These are phyloP conservation scores for Nylanderia fulva DNA, from an alignment of 1,140 invertebrate genomes.

Conservation along the genomic window DNA sequence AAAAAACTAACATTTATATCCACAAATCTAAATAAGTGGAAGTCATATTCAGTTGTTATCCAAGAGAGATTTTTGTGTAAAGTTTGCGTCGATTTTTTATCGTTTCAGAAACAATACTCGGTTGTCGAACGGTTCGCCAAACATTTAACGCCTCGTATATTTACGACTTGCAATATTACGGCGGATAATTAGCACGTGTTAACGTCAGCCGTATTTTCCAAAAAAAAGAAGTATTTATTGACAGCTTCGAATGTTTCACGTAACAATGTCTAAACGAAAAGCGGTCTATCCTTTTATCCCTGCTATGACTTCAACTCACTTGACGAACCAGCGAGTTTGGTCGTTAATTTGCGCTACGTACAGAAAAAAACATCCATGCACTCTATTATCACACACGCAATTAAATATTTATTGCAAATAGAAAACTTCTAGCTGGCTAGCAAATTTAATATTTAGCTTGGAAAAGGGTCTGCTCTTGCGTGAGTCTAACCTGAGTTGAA, in stretches of 20 bases:
- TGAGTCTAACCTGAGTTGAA: constrained; percentile 83
- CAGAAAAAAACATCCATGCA: constrained; percentile 26
- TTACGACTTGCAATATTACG: constrained; percentile 33
- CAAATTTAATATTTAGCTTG: constrained; percentile 69
- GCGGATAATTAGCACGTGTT: constrained; percentile 49
- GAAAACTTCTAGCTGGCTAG: constrained; percentile 63
- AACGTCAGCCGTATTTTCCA: constrained; percentile 40
- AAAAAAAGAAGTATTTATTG: constrained; percentile 17
- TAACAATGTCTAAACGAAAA: constrained; percentile 36
- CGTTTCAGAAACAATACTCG: not conserved
- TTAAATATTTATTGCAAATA: constrained; percentile 57
- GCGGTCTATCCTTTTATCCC: not conserved
- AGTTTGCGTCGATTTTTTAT: not conserved
- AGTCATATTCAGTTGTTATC: not conserved
- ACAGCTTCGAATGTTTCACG: constrained; percentile 12
- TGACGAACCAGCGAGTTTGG: not conserved
- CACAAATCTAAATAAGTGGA: constrained; percentile 31
- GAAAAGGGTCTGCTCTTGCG: constrained; percentile 77
- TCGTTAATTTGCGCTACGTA: constrained; percentile 4
- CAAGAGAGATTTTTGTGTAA: constrained; percentile 3
- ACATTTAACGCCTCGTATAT: constrained; percentile 23
- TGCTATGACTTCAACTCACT: constrained; percentile 41
- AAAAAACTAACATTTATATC: not conserved
- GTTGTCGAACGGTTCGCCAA: not conserved
- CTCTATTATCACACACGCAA: constrained; percentile 34